These are phyloP conservation scores for Clusia tigrina DNA, from an alignment of 2,888 invertebrate genomes.

Conservation along the genomic window DNA sequence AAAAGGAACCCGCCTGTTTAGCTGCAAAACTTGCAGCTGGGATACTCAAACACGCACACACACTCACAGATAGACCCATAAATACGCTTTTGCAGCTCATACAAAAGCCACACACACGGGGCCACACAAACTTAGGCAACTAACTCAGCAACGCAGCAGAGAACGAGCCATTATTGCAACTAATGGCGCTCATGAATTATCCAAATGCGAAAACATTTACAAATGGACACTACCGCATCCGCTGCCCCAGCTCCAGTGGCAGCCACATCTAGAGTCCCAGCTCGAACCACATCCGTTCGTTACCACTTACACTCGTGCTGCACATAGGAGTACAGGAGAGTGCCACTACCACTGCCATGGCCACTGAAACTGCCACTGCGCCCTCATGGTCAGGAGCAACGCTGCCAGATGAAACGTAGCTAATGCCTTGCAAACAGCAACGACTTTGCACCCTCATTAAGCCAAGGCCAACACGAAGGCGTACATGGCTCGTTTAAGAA, in stretches of 20 bases:
- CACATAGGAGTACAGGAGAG: not conserved
- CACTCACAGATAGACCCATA: not conserved
- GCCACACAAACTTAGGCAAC: not conserved
- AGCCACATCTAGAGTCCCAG: too few relatives aligned
- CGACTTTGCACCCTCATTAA: conserved; percentile 35
- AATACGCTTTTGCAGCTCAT: not conserved
- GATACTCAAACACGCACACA: not conserved
- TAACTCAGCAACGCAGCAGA: conserved; percentile 17
- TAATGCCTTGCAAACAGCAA: conserved; percentile 36
- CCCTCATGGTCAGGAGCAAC: too few relatives aligned
- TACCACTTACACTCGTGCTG: not conserved
- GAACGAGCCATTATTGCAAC: conserved; percentile 50
- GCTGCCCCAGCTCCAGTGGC: too few relatives aligned
- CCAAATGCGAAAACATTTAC: conserved; percentile 47
- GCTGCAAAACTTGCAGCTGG: not conserved
- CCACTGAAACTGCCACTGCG: conserved; percentile 13
- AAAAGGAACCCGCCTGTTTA: too few relatives aligned
- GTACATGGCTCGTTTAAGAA: not conserved
- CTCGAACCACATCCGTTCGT: too few relatives aligned
- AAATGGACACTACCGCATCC: conserved; percentile 45
- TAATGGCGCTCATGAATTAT: conserved; percentile 54
- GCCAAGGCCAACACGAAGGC: conserved; percentile 1
- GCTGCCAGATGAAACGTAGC: conserved; percentile 34
- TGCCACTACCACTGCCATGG: conserved; percentile 20
- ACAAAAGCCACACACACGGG: not conserved